Evolutionary conservation across 2,797 vertebrate genomes (phyloP), one percentile per base, ranked within the genome.

Genomic region (Acanthurus lineatus): DNA sequence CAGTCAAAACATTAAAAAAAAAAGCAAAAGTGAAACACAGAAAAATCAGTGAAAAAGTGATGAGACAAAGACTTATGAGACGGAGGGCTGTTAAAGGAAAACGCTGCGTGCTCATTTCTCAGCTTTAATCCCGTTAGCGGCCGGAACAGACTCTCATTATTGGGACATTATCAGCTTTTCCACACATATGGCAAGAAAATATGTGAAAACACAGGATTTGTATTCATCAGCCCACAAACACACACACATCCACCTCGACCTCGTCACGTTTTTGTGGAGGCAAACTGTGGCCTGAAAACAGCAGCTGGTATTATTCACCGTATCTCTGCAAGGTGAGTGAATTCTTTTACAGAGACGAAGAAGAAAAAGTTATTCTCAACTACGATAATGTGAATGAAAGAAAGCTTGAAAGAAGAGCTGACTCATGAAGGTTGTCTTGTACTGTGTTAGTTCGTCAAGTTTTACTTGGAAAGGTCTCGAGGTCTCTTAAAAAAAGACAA

Each of bases 121-220:
- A 48, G 57, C 32, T 35, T 15, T 91, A 90, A 94, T 91, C 88
- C 81, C 47, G 84, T 93, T 90, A 90, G 81, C 35, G 11, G 62
- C 75, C 25, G 28, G 48, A 88, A 86, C 73, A 1, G 49, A 60
- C 69, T 83, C 80, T 89, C 76, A 85, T 88, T 86, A 86, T 45
- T 15, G 69, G 78, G 81, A 88, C 71, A 88, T 88, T 90, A 88
- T 89, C 91, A 84, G 79, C 81, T 44, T 85, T 76, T 86, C 60
- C 76, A 79, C 83, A 87, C 51, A 70, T 69, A 77, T 15, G 32
- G 79, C 28, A 51, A 47, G 61, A 16, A 66, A 83, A 84, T 49
- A 79, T 78, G 75, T 80, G 73, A 69, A 75, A 49, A 48, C 56
- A 78, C 49, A 45, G 49, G 19, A 69, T 80, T 84, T 77, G 54